phyloP scores from a whole-genome alignment of 2,797 vertebrate genomes.

The Squalus acanthias region DNA sequence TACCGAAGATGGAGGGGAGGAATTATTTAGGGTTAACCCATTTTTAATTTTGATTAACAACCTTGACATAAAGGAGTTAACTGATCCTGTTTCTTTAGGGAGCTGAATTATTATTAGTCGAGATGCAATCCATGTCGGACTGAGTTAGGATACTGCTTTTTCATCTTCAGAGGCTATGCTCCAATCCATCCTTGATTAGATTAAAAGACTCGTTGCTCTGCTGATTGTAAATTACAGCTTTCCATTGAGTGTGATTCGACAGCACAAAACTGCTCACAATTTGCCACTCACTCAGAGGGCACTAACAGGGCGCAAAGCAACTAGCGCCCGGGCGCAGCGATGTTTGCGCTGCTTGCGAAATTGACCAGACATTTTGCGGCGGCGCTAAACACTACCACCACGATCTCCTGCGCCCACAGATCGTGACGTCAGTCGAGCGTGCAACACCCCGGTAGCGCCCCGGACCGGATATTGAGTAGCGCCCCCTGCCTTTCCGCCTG shows the following conservation, averaged over 20 bases:
- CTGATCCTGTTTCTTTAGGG: not conserved
- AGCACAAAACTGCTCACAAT: not conserved
- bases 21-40: too few relatives aligned
- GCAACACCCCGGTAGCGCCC: too few relatives aligned
- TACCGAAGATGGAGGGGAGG: too few relatives aligned
- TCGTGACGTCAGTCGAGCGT: too few relatives aligned
- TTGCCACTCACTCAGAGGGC: not conserved
- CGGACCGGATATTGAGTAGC: too few relatives aligned
- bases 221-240: not conserved
- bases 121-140: not conserved
- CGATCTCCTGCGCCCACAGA: too few relatives aligned
- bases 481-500: too few relatives aligned
- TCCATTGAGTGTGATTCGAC: not conserved
- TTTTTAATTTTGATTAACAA: not conserved
- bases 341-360: too few relatives aligned
- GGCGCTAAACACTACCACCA: too few relatives aligned
- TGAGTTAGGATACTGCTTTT: not conserved
- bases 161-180: not conserved
- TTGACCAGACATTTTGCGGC: too few relatives aligned
- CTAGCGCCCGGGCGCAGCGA: too few relatives aligned
- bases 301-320: too few relatives aligned
- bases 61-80: not conserved
- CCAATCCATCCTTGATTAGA: not conserved
- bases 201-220: not conserved
- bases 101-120: not conserved